These are phyloP conservation scores for Tetheella fluctuosa DNA, from an alignment of 2,888 invertebrate genomes.

Conservation along the genomic window DNA sequence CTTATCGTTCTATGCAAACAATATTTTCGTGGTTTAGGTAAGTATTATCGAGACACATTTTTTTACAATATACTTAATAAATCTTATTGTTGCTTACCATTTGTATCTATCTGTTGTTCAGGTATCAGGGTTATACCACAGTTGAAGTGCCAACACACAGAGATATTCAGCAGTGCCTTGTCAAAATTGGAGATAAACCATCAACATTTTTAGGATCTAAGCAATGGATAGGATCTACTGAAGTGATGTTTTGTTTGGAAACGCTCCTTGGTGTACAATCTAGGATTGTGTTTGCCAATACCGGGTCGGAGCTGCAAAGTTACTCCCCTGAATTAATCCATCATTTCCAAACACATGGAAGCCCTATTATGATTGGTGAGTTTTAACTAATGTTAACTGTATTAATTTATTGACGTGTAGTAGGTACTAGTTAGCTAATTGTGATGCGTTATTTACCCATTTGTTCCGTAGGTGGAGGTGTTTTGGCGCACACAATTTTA, in stretches of 20 bases:
- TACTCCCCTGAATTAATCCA: constrained; percentile 92
- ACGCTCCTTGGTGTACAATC: constrained; percentile 90
- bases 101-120: constrained; percentile 43
- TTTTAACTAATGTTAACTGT: constrained; percentile 12
- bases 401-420: constrained; percentile 2
- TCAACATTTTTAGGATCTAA: constrained; percentile 93
- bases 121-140: constrained; percentile 92
- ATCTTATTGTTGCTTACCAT: background rate
- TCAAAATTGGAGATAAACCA: constrained; percentile 97
- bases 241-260: constrained; percentile 96
- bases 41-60: constrained; percentile 26
- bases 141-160: constrained; percentile 90
- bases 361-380: constrained; percentile 98
- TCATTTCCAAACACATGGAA: constrained; percentile 97
- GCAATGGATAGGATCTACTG: constrained; percentile 99
- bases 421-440: background rate
- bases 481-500: constrained; percentile 98
- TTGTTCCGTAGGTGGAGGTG: constrained; percentile 91
- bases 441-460: no score
- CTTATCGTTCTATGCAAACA: constrained; percentile 98
- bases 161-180: constrained; percentile 97
- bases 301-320: constrained; percentile 91
- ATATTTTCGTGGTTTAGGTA: constrained; percentile 96
- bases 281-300: constrained; percentile 93
- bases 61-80: background rate